These are phyloP conservation scores for Cyaniris semiargus DNA, from an alignment of 2,888 invertebrate species.

Conservation along the genomic window DNA sequence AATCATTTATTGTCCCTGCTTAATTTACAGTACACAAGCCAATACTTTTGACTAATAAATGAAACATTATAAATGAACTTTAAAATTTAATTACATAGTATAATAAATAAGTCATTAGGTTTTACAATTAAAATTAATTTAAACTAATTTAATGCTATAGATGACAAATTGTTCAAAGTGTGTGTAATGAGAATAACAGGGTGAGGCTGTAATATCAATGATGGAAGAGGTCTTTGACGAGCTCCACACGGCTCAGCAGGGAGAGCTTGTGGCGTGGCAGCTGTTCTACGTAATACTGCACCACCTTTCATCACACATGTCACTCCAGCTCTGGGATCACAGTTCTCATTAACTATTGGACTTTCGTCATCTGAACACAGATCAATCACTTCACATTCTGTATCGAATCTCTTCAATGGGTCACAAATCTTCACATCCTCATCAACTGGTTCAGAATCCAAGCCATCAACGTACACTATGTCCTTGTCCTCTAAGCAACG, in stretches of 20 bases:
- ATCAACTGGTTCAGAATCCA: conserved; percentile 55
- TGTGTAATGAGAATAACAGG: conserved; percentile 72
- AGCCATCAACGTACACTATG: conserved; percentile 70
- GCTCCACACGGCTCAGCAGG: conserved; percentile 73
- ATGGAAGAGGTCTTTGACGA: conserved; percentile 60
- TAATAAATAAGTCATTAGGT: conserved; percentile 67
- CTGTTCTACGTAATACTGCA: conserved; percentile 64
- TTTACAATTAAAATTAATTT: conserved; percentile 60
- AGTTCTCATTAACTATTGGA: conserved; percentile 67
- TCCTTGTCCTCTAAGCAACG: conserved; percentile 58
- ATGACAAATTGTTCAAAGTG: conserved; percentile 71
- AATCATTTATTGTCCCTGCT: no score
- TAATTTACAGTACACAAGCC: not conserved
- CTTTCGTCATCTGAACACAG: conserved; percentile 85
- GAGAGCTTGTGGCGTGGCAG: conserved; percentile 64
- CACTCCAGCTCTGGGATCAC: conserved; percentile 67
- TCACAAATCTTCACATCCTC: conserved; percentile 55
- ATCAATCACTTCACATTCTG: conserved; percentile 82
- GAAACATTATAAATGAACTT: conserved; percentile 55
- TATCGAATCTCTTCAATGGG: conserved; percentile 60
- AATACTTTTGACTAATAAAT: conserved; percentile 33
- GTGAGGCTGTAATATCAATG: conserved; percentile 67
- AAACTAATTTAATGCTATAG: conserved; percentile 73
- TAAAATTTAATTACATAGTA: conserved; percentile 61
- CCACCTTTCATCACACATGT: conserved; percentile 68